Conservation (phyloP, 2,888 invertebrate genomes). For the Physocephala rufipes region DNA sequence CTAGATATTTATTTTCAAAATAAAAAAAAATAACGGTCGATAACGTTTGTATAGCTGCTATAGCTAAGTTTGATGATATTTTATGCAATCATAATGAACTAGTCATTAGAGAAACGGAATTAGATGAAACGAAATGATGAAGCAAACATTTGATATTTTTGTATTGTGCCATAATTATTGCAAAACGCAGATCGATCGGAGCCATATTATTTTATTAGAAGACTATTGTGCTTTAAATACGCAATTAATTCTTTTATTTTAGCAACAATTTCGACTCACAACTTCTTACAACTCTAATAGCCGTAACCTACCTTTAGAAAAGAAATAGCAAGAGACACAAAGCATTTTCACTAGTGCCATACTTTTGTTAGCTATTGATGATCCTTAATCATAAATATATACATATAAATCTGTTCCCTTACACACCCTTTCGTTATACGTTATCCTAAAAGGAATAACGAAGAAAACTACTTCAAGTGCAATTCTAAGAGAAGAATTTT, state of each 20-base stretch:
- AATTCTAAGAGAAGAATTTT: not conserved
- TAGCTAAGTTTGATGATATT: constrained; percentile 32
- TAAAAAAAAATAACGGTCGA: not conserved
- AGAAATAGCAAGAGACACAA: not conserved
- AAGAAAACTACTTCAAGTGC: not conserved
- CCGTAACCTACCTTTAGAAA: not conserved
- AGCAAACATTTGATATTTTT: constrained; percentile 7
- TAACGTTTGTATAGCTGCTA: not conserved
- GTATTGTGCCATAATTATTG: constrained; percentile 30
- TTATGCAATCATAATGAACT: constrained; percentile 26
- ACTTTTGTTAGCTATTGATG: constrained; percentile 3
- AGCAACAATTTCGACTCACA: no score
- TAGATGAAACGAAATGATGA: no score
- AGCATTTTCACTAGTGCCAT: constrained; percentile 28
- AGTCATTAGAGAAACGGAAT: constrained; percentile 31
- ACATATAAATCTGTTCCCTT: no score
- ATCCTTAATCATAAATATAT: no score
- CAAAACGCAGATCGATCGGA: constrained; percentile 21
- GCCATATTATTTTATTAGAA: constrained; percentile 28
- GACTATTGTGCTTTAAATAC: constrained; percentile 7
- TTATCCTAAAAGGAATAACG: not conserved
- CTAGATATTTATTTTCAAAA: constrained; percentile 31
- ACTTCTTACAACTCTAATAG: not conserved
- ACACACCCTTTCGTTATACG: not conserved
- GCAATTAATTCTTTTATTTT: not conserved